These are phyloP conservation scores for Empis livida DNA, from an alignment of 2,888 invertebrate species.

Conservation along the genomic window DNA sequence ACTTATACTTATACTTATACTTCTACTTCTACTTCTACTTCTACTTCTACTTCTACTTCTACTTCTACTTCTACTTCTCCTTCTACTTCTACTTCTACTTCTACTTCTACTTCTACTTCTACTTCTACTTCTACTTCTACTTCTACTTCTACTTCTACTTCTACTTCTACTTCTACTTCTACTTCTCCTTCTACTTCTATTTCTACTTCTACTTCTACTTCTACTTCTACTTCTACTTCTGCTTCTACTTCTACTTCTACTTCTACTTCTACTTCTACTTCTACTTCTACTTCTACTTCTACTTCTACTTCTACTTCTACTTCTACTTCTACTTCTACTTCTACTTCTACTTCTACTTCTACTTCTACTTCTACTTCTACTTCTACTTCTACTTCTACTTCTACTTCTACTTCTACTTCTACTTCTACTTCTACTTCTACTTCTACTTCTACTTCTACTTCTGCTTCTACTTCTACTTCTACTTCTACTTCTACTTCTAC, in stretches of 20 bases:
- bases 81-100: constrained; percentile 13
- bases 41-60: constrained; percentile 14
- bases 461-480: too few species aligned
- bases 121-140: neutral
- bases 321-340: constrained; percentile 7
- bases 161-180: too few species aligned
- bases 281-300: constrained; percentile 7
- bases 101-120: constrained; percentile 10
- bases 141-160: too few species aligned
- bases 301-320: constrained; percentile 7
- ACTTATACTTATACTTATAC: constrained; percentile 6
- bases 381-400: constrained; percentile 17
- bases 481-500: too few species aligned
- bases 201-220: too few species aligned
- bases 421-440: constrained; percentile 6
- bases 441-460: constrained; percentile 1
- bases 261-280: constrained; percentile 5
- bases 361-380: constrained; percentile 16
- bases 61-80: constrained; percentile 18
- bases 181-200: too few species aligned
- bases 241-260: too few species aligned
- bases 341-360: constrained; percentile 6
- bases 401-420: constrained; percentile 7
- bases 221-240: too few species aligned
- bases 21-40: constrained; percentile 7